Evolutionary conservation across 2,888 invertebrate genomes (phyloP).

Genomic region (Urechis unicinctus): DNA sequence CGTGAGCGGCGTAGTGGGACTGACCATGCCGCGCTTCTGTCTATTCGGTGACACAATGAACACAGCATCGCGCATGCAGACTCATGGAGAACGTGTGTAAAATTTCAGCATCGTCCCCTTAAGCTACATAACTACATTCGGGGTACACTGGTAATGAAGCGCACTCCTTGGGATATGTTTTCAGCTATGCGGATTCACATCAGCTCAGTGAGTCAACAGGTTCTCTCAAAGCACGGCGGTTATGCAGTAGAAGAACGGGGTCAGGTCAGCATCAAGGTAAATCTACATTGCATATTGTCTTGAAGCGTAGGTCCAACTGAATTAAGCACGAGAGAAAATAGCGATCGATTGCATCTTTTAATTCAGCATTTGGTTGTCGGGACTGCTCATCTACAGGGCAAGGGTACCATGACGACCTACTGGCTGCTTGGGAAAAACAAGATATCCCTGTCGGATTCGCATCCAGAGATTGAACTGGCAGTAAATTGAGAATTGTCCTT

Average conservation of each 20-base stretch:
- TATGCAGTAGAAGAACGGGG: conserved; percentile 28
- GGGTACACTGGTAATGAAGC: no score
- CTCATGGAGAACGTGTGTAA: conserved; percentile 13
- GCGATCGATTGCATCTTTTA: no score
- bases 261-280: conserved; percentile 30
- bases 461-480: conserved; percentile 1
- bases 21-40: conserved; percentile 28
- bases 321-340: no score
- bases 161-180: background rate
- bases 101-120: no score
- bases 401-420: conserved; percentile 13
- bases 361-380: no score
- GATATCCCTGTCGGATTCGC: no score
- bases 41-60: conserved; percentile 28
- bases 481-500: conserved; percentile 6
- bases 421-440: conserved; percentile 10
- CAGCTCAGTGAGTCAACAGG: conserved; percentile 22
- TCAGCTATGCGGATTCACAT: conserved; percentile 33
- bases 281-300: no score
- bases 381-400: no score
- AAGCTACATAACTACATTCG: no score
- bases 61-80: conserved; percentile 16
- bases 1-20: conserved; percentile 33
- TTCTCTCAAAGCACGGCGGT: conserved; percentile 20
- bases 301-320: no score